A percentile compares a stretch with the other conserved stretches of the same genome.
Evolutionary conservation across 2,888 invertebrate genomes (phyloP).

Genomic region (Melieria crassipennis): DNA sequence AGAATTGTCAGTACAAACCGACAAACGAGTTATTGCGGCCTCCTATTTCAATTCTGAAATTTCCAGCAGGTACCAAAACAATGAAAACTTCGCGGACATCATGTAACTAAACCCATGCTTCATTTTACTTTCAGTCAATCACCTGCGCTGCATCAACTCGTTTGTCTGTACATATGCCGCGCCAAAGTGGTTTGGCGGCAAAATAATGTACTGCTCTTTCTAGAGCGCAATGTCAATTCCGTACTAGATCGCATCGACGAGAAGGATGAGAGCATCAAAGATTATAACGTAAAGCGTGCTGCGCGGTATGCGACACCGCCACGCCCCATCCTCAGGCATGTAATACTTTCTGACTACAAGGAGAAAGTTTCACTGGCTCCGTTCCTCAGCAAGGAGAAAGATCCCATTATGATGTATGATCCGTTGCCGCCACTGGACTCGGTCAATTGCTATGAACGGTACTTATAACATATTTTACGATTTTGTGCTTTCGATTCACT

Average conservation of each 20-base stretch:
- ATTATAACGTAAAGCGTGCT: conserved; percentile 69
- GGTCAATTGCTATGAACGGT: conserved; percentile 76
- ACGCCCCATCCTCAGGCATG: conserved; percentile 63
- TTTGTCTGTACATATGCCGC: conserved; percentile 78
- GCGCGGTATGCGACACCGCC: conserved; percentile 61
- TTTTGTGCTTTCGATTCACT: not conserved
- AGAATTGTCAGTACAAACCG: conserved; percentile 79
- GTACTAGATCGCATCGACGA: conserved; percentile 73
- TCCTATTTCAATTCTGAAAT: conserved; percentile 61
- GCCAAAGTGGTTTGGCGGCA: conserved; percentile 84
- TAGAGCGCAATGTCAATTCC: conserved; percentile 76
- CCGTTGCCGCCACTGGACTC: conserved; percentile 82
- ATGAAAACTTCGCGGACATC: not conserved
- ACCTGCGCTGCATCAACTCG: conserved; percentile 74
- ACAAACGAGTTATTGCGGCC: conserved; percentile 71
- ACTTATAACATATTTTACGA: conserved; percentile 7
- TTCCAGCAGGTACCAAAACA: conserved; percentile 52
- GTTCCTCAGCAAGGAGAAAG: conserved; percentile 62
- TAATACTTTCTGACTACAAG: conserved; percentile 67
- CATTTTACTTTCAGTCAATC: conserved; percentile 66
- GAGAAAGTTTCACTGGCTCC: conserved; percentile 66
- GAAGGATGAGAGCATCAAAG: conserved; percentile 71
- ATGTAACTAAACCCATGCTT: not conserved
- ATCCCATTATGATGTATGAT: conserved; percentile 76
- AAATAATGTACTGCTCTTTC: conserved; percentile 76